Percentiles rank a stretch among this genome's conserved stretches.
Evolutionary conservation across 1,140 invertebrate species (phyloP).

Genomic region (silkworm (Bombyx mori)): DNA sequence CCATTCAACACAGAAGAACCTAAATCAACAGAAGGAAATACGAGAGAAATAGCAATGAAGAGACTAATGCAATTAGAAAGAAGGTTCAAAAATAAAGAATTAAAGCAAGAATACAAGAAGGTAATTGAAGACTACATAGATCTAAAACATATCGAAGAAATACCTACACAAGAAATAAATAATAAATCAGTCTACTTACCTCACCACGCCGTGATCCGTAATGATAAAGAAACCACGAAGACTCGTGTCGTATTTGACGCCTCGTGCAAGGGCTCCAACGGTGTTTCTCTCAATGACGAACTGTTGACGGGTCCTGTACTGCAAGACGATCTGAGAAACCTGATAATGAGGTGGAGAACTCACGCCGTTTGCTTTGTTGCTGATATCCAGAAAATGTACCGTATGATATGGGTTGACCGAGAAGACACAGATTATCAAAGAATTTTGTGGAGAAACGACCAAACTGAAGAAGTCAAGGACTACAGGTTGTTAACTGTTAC

Average conservation of each 20-base stretch:
- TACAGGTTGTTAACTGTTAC: constrained; percentile 34
- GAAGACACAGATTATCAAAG: constrained; percentile 42
- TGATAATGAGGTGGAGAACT: constrained; percentile 15
- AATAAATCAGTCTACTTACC: constrained; percentile 3
- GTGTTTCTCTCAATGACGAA: constrained; percentile 1
- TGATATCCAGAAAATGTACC: constrained; percentile 59
- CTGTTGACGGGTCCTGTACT: not conserved
- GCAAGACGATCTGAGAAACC: constrained; percentile 1
- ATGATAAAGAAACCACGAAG: not conserved
- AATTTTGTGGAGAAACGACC: constrained; percentile 45
- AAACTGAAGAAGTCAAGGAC: constrained; percentile 15
- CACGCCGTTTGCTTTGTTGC: constrained; percentile 43
- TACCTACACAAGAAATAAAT: constrained; percentile 1
- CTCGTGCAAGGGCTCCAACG: not conserved
- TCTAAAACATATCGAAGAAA: not conserved
- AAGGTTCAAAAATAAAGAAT: constrained; percentile 6
- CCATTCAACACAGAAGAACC: constrained; percentile 17
- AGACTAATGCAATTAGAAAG: constrained; percentile 27
- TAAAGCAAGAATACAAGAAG: not conserved
- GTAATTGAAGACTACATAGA: constrained; percentile 2
- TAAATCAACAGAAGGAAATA: constrained; percentile 12
- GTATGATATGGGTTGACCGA: constrained; percentile 32
- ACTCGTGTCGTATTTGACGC: not conserved
- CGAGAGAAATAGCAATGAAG: constrained; percentile 20
- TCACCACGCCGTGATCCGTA: not conserved